Base-by-base conservation (phyloP, 2,797 vertebrate genomes). In the Microchirus variegatus region DNA sequence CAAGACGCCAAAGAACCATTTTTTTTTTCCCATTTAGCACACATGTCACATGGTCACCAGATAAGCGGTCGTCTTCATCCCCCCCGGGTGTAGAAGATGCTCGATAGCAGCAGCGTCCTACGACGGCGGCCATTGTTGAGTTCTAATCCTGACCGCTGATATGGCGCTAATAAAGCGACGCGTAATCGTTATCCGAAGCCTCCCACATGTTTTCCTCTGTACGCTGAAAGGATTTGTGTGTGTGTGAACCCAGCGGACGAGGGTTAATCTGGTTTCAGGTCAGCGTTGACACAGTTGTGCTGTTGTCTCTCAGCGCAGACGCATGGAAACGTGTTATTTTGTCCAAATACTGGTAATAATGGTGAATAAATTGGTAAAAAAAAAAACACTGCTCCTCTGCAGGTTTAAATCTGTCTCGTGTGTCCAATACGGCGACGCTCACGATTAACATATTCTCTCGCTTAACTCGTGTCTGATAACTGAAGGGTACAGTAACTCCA, bases 241-340 rank as follows among this genome's bases (percentile, higher is more conserved):
- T 63, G 63, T 1, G 46, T 3, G 83, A 38, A 78, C 66, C 54
- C 79, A 10, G 64, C 38, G 76, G 83, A 75, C 72, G 22, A 48
- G 76, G 79, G 86, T 90, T 90, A 88, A 90, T 90, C 88, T 81
- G 6, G 79, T 80, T 75, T 72, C 69, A 50, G 87, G 83, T 86
- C 85, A 86, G 77, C 85, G 73, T 70, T 68, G 50, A 71, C 78
- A 69, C 67, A 51, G 45, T 6, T 55, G 63, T 46, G 61, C 37
- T 58, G 64, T 67, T 65, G 18, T 57, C 66, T n/a, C n/a, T n/a
- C 26, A 26, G 26, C 26, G 5, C 26, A 26, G 5, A n/a, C n/a
- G n/a, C n/a, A n/a, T n/a, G n/a, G n/a, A n/a, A n/a, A n/a, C n/a
- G n/a, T n/a, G n/a, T n/a, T n/a, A n/a, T n/a, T n/a, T n/a, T 26